Evolutionary conservation across 2,113 vertebrate genomes (phyloP).

Genomic region (Rhodinocichla rosea): DNA sequence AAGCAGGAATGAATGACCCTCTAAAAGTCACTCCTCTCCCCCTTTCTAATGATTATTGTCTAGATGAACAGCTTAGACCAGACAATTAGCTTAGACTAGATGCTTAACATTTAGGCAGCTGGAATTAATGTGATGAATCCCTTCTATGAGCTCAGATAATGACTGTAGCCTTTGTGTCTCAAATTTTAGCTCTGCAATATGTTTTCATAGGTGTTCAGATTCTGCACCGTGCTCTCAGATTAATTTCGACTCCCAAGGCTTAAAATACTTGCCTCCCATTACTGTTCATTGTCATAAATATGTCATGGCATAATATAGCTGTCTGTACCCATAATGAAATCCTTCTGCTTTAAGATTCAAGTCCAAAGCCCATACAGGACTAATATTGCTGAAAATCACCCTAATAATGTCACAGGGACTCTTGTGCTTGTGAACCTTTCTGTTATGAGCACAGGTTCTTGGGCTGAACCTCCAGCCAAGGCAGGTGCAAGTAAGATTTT

Average conservation of each 20-base stretch:
- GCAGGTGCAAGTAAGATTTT: neutral
- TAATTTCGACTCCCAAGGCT: neutral
- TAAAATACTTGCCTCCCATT: slow-evolving; percentile 24
- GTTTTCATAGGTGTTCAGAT: slow-evolving; percentile 37
- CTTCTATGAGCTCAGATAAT: slow-evolving; percentile 9
- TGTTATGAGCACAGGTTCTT: neutral
- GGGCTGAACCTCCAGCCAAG: neutral
- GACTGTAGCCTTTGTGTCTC: slow-evolving; percentile 50
- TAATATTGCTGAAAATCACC: slow-evolving; percentile 49
- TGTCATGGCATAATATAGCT: slow-evolving; percentile 52
- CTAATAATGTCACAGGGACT: slow-evolving; percentile 5
- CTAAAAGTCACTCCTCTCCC: neutral
- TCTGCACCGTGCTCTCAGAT: neutral
- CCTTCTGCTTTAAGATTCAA: slow-evolving; percentile 32
- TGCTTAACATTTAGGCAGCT: slow-evolving; percentile 63
- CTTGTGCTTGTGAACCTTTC: neutral
- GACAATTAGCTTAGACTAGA: slow-evolving; percentile 59
- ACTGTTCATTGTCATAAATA: slow-evolving; percentile 54
- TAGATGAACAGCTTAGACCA: slow-evolving; percentile 1
- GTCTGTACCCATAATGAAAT: slow-evolving; percentile 46
- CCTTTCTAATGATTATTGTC: slow-evolving; percentile 35
- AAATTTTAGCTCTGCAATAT: slow-evolving; percentile 35
- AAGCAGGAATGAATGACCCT: neutral
- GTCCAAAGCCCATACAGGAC: neutral
- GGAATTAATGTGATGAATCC: slow-evolving; percentile 29